These are phyloP conservation scores for Melanerpes formicivorus DNA, from an alignment of 2,113 vertebrate genomes.

Conservation along the genomic window DNA sequence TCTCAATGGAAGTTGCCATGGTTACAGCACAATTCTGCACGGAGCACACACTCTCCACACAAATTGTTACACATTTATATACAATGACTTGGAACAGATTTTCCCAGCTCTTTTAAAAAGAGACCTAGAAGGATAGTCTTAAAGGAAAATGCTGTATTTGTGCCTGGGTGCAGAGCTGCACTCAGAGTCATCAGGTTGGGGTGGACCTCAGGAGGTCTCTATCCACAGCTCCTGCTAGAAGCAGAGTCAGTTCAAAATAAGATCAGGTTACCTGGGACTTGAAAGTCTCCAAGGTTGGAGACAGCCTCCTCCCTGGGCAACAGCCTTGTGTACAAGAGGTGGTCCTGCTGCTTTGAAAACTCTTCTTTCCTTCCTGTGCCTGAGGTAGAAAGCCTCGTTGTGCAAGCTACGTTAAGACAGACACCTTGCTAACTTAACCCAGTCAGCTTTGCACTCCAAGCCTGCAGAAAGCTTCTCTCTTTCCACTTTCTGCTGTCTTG, in stretches of 20 bases:
- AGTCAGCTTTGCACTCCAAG: not conserved
- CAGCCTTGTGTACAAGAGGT: not conserved
- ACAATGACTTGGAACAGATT: not conserved
- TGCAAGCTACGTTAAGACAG: not conserved
- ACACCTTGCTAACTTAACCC: not conserved
- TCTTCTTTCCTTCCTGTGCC: not conserved
- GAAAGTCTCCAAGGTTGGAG: not conserved
- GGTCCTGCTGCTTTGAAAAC: not conserved
- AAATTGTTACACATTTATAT: slow-evolving; percentile 33
- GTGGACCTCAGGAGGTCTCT: not conserved
- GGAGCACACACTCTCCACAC: not conserved
- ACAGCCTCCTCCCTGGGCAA: not conserved
- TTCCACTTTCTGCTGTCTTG: not conserved
- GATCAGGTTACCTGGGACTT: not conserved
- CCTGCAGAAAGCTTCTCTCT: not conserved
- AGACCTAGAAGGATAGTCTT: not conserved
- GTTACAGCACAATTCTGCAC: slow-evolving; percentile 35
- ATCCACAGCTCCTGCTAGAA: not conserved
- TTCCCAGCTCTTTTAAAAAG: not conserved
- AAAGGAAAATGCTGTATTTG: not conserved
- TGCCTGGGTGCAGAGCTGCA: not conserved
- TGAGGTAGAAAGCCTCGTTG: not conserved
- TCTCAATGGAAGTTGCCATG: slow-evolving; percentile 45
- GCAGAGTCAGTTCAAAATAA: not conserved
- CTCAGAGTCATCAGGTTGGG: not conserved